These are phyloP conservation scores for Takifugu rubripes DNA, from an alignment of 2,797 vertebrate species.

Conservation along the genomic window DNA sequence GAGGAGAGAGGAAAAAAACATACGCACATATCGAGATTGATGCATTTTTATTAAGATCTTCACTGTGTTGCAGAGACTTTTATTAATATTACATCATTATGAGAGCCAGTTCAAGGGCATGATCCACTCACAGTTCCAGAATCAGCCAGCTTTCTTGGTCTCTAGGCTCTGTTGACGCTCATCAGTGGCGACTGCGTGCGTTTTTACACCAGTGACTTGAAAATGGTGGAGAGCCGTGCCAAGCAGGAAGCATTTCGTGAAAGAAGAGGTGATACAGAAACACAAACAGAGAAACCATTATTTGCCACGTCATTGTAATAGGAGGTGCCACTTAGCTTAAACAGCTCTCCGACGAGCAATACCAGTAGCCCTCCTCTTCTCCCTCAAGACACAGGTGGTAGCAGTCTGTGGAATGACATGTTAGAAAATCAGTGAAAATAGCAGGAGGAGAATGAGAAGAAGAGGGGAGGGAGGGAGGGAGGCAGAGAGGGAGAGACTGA, in stretches of 20 bases:
- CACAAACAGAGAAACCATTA: constrained; percentile 39
- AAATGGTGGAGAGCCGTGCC: background rate
- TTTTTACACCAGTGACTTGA: constrained; percentile 51
- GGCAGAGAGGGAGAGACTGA: constrained; percentile 31
- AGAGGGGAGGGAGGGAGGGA: constrained; percentile 8
- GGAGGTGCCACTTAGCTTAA: constrained; percentile 71
- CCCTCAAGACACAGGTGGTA: constrained; percentile 58
- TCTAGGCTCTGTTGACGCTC: constrained; percentile 38
- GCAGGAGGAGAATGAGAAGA: constrained; percentile 25
- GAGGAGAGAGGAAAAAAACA: constrained; percentile 25
- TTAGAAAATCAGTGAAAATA: constrained; percentile 57
- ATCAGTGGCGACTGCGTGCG: constrained; percentile 42
- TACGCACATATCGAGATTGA: constrained; percentile 39
- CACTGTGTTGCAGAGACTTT: constrained; percentile 56
- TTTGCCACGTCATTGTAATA: constrained; percentile 59
- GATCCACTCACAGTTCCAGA: constrained; percentile 34
- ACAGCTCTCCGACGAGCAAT: constrained; percentile 54
- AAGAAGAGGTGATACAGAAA: constrained; percentile 48
- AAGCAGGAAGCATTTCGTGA: constrained; percentile 30
- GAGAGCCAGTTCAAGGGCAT: constrained; percentile 50
- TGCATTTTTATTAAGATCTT: constrained; percentile 63
- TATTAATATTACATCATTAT: constrained; percentile 58
- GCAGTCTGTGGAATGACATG: constrained; percentile 52
- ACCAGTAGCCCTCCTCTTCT: constrained; percentile 33
- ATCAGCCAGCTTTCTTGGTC: constrained; percentile 43